Conservation (phyloP, 92 coral and sea anemone genomes). For the Palythoa heliodiscus region DNA sequence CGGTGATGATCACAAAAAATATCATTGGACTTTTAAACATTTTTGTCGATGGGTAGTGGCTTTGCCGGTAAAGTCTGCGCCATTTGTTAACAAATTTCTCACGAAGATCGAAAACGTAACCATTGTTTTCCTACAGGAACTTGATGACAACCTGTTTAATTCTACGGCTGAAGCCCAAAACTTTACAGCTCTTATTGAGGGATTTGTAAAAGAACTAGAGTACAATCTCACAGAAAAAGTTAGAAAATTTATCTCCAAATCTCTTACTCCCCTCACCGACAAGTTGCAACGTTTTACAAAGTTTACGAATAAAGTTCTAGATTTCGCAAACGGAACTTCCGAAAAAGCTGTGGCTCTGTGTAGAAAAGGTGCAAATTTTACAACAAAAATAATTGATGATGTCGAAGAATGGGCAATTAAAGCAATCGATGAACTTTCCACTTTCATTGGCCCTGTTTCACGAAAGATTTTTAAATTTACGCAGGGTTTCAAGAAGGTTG, state of each 20-base stretch:
- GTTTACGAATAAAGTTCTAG: conserved; percentile 74
- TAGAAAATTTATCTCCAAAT: conserved; percentile 65
- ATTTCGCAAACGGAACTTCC: conserved; percentile 85
- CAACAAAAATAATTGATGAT: conserved; percentile 79
- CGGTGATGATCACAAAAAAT: conserved; percentile 64
- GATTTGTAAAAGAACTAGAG: conserved; percentile 72
- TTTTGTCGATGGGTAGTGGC: conserved; percentile 65
- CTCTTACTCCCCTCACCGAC: conserved; percentile 66
- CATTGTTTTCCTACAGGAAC: conserved; percentile 60
- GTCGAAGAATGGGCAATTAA: conserved; percentile 78
- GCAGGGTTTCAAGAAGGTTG: conserved; percentile 69
- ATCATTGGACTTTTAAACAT: conserved; percentile 59
- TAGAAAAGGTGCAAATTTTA: conserved; percentile 71
- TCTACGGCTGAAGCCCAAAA: conserved; percentile 73
- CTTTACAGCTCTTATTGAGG: conserved; percentile 82
- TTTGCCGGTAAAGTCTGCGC: conserved; percentile 77
- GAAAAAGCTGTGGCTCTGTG: conserved; percentile 80
- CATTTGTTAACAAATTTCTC: conserved; percentile 72
- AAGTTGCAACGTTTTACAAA: conserved; percentile 71
- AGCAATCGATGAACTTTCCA: conserved; percentile 68
- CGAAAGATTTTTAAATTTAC: conserved; percentile 63
- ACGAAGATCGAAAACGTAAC: conserved; percentile 75
- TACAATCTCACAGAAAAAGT: conserved; percentile 72
- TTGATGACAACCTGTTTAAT: conserved; percentile 72
- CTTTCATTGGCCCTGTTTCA: conserved; percentile 81